Evolutionary conservation across 2,113 vertebrate genomes (phyloP), one percentile per base, ranked within the genome.

Genomic region (Podocnemis expansa): DNA sequence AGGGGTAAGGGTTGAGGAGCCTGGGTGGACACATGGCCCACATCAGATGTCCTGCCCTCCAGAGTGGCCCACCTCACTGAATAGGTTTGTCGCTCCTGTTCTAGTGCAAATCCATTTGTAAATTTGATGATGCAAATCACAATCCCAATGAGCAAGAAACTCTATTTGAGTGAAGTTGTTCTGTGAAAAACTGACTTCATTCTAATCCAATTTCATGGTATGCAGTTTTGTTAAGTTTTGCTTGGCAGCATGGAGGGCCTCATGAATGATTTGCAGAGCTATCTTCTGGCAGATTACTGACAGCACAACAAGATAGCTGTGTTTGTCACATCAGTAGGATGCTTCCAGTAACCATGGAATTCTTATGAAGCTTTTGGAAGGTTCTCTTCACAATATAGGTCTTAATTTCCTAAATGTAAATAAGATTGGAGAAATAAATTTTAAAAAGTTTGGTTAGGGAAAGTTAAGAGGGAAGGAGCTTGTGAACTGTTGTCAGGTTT

Each of bases 231-330:
- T 70, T 79, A 84, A 91, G 93, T 76, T 89, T 45, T 83, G 73
- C 63, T 31, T 94, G 95, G 88, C 79, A 94, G 83, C 87, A 82
- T 95, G 58, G 80, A 92, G 89, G 29, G 4, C 1, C 22, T 94
- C 29, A 56, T 96, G 92, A 93, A 87, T 95, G 89, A 94, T 93
- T 63, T 12, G 89, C 90, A 19, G 31, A n/a, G 19, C 84, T 90
- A 13, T 80, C 93, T 90, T 93, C 94, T 94, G 90, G 90, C 16
- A 1, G 86, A 52, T 51, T 91, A 89, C 83, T 79, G 5, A 82
- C 92, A 31, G 34, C 76, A 89, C 27, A 45, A 4, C 84, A 89
- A 84, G 81, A 11, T 10, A 80, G 86, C 90, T 91, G 10, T 4
- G 2, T 96, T 95, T 84, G 84, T 91, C 82, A 56, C 82, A 3